Conservation (phyloP, 1,140 invertebrate genomes). For the Drosophila rufa region DNA sequence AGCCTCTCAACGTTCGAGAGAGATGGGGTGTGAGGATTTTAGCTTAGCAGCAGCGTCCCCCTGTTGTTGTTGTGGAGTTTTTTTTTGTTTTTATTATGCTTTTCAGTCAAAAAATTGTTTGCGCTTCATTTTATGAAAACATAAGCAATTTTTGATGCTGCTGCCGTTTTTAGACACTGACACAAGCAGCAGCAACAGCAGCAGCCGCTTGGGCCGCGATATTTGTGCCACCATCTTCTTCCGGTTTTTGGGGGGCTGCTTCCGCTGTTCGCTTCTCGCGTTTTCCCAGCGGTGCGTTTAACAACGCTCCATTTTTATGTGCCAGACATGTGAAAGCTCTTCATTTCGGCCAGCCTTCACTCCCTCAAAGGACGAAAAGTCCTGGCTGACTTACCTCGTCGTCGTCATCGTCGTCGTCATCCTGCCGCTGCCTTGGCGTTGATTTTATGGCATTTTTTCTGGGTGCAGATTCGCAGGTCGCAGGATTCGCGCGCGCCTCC, state of each 20-base stretch:
- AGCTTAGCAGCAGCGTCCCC: constrained; percentile 20
- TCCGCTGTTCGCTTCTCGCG: constrained; percentile 35
- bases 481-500: constrained; percentile 5
- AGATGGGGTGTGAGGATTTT: constrained; percentile 35
- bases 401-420: constrained; percentile 28
- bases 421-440: constrained; percentile 63
- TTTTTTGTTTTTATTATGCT: constrained; percentile 73
- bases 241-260: constrained; percentile 28
- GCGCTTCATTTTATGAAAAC: constrained; percentile 82
- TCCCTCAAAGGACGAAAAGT: constrained; percentile 14
- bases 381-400: constrained; percentile 64
- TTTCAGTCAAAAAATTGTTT: constrained; percentile 81
- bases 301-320: constrained; percentile 81
- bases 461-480: constrained; percentile 29
- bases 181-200: constrained; percentile 73
- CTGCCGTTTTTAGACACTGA: constrained; percentile 66
- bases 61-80: constrained; percentile 32
- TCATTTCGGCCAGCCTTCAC: constrained; percentile 58
- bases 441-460: constrained; percentile 80
- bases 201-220: constrained; percentile 59
- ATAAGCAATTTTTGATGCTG: constrained; percentile 75
- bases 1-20: constrained; percentile 51
- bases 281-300: constrained; percentile 77
- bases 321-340: constrained; percentile 81
- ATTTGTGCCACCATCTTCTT: constrained; percentile 34